These are phyloP conservation scores for Epinotia demarniana DNA, from an alignment of 2,888 invertebrate species.

Conservation along the genomic window DNA sequence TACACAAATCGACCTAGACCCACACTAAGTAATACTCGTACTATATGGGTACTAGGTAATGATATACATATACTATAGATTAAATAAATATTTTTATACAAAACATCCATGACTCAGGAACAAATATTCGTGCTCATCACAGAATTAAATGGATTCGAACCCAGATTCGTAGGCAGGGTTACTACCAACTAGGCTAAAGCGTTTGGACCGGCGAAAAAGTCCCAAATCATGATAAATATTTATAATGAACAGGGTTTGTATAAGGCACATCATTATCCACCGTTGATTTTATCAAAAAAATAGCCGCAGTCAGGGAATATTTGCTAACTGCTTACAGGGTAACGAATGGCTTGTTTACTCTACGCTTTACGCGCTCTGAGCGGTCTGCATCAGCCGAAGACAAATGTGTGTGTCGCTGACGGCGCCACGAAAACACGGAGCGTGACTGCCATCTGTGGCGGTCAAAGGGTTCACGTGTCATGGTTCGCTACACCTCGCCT, in stretches of 20 bases:
- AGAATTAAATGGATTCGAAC: too few relatives aligned
- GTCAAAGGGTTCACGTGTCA: constrained; percentile 34
- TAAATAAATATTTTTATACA: too few relatives aligned
- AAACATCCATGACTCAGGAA: too few relatives aligned
- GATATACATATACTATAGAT: too few relatives aligned
- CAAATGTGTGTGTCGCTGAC: constrained; percentile 28
- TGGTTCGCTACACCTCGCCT: constrained; percentile 24
- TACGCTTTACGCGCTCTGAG: constrained; percentile 16
- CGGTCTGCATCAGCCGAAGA: constrained; percentile 29
- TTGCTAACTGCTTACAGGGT: constrained; percentile 4
- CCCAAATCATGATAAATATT: too few relatives aligned
- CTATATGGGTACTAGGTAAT: too few relatives aligned
- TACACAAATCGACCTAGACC: too few relatives aligned
- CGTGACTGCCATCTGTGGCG: constrained; percentile 27
- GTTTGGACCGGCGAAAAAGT: too few relatives aligned
- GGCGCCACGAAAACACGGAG: constrained; percentile 29
- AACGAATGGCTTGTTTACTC: constrained; percentile 15
- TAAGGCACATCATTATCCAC: background rate
- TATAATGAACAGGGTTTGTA: background rate
- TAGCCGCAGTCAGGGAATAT: background rate
- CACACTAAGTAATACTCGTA: too few relatives aligned
- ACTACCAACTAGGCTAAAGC: too few relatives aligned
- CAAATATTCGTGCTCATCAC: too few relatives aligned
- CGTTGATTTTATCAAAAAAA: background rate
- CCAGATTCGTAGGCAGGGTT: too few relatives aligned